Conservation (phyloP, 2,888 invertebrate genomes). For the Nasonovia ribisnigri region DNA sequence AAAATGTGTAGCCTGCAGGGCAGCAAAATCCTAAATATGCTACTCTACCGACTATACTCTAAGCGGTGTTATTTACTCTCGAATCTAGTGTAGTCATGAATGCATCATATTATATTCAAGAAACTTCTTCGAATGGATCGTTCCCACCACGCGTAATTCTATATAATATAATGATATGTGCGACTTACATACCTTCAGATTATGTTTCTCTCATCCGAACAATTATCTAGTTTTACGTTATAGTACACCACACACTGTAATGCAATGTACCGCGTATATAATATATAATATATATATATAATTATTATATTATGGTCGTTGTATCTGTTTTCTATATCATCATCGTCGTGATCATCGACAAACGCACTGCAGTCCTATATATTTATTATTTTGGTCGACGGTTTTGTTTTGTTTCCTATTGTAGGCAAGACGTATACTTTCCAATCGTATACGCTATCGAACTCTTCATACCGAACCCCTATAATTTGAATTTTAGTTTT, state of each 20-base stretch:
- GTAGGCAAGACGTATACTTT: background rate
- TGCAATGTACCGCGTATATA: background rate
- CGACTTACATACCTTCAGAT: background rate
- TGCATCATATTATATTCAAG: background rate
- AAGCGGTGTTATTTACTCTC: background rate
- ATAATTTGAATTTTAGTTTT: background rate
- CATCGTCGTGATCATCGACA: background rate
- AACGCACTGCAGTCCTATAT: background rate
- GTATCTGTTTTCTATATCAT: conserved; percentile 13
- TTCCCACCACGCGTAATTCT: background rate
- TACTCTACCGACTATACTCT: no score
- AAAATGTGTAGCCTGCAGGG: no score
- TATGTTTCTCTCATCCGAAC: conserved; percentile 1
- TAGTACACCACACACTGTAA: background rate
- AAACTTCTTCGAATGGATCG: background rate
- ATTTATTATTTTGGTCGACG: background rate
- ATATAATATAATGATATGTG: background rate
- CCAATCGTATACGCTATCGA: background rate
- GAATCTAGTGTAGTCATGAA: background rate
- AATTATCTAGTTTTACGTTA: background rate
- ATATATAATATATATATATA: no score
- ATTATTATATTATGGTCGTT: background rate
- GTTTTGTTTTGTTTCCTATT: background rate
- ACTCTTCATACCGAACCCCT: background rate
- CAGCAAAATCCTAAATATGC: no score